Percentiles rank a stretch among this genome's conserved stretches.
phyloP scores from a whole-genome alignment of 2,797 vertebrate species.

The Heteromormyrus szaboi region DNA sequence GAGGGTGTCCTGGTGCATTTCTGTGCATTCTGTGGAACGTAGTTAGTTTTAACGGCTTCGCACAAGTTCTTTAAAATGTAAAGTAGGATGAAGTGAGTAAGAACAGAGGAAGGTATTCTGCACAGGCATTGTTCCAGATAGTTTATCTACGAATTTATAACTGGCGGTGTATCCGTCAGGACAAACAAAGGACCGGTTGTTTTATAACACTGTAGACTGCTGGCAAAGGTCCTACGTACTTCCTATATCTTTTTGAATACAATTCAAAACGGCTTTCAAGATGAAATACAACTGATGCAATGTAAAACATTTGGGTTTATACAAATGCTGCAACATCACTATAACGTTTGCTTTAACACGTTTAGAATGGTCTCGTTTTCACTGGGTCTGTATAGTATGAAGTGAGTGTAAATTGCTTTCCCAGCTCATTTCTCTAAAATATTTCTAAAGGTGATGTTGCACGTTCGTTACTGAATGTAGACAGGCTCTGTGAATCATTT shows the following conservation, averaged over 20 bases:
- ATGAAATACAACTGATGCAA: background rate
- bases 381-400: background rate
- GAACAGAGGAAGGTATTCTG: background rate
- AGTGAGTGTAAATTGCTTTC: background rate
- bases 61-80: background rate
- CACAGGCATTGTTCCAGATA: background rate
- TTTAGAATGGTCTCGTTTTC: background rate
- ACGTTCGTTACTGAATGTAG: constrained; percentile 58
- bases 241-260: background rate
- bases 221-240: background rate
- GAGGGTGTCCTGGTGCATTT: background rate
- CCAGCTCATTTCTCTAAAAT: background rate
- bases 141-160: background rate
- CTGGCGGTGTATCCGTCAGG: background rate
- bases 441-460: background rate
- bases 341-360: background rate
- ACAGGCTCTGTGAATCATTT: constrained; percentile 54
- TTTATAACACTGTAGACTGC: background rate
- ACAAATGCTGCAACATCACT: background rate
- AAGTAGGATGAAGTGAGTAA: background rate
- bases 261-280: background rate
- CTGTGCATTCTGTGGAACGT: background rate
- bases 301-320: background rate
- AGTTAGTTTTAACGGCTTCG: background rate
- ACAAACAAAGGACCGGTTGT: background rate